Evolutionary conservation across 2,797 vertebrate species (phyloP).

Genomic region (Cetoscarus ocellatus): DNA sequence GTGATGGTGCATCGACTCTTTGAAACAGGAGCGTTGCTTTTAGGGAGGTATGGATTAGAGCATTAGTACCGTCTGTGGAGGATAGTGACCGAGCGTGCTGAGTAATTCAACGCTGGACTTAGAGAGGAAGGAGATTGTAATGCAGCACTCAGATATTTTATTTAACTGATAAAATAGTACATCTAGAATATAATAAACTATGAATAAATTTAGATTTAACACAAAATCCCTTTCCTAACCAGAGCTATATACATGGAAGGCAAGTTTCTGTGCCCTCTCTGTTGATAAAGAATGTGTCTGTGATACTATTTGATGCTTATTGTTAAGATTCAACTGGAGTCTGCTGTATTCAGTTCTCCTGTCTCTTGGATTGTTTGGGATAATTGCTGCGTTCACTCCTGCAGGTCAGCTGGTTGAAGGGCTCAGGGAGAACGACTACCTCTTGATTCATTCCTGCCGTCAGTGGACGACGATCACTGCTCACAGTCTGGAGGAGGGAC

Average conservation of each 20-base stretch:
- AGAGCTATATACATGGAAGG: no score
- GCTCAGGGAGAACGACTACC: slow-evolving; percentile 95
- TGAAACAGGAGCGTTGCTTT: slow-evolving; percentile 19
- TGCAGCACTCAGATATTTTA: background rate
- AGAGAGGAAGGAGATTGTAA: background rate
- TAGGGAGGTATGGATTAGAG: slow-evolving; percentile 35
- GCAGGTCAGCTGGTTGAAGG: slow-evolving; percentile 95
- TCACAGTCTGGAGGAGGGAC: slow-evolving; percentile 98
- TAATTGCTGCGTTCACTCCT: slow-evolving; percentile 32
- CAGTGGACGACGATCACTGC: slow-evolving; percentile 99
- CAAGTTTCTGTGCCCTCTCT: no score
- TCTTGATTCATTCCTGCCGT: slow-evolving; percentile 98
- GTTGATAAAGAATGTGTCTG: no score
- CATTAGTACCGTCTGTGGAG: slow-evolving; percentile 33
- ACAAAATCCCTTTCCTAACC: background rate
- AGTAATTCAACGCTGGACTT: slow-evolving; percentile 25
- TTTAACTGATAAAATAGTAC: background rate
- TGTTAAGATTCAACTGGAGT: no score
- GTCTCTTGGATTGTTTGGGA: background rate
- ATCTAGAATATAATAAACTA: no score
- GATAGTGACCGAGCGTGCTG: slow-evolving; percentile 26
- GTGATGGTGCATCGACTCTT: slow-evolving; percentile 8
- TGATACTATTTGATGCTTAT: no score
- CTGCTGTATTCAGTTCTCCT: no score
- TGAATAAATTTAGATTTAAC: no score